These are phyloP conservation scores for Gorsachius goisagi DNA, from an alignment of 2,113 vertebrate species.

Conservation along the genomic window DNA sequence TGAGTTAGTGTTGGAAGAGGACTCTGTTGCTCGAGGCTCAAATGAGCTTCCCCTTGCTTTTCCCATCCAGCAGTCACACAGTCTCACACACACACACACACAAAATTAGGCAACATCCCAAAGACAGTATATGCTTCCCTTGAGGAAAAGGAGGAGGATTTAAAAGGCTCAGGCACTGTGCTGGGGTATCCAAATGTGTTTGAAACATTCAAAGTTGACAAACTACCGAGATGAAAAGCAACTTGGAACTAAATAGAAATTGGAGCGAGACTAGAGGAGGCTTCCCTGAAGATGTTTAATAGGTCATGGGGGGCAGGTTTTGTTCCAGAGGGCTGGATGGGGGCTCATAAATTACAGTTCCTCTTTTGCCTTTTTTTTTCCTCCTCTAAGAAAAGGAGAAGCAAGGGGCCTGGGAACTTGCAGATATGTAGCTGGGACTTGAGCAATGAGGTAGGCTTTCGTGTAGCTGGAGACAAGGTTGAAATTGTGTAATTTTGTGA, in stretches of 20 bases:
- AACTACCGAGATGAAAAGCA: conserved; percentile 11
- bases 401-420: conserved; percentile 8
- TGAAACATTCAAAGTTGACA: not conserved
- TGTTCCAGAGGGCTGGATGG: conserved; percentile 16
- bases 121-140: not conserved
- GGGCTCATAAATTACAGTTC: conserved; percentile 33
- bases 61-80: not conserved
- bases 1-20: conserved; percentile 20
- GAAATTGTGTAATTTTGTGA: conserved; percentile 31
- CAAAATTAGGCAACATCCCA: not conserved
- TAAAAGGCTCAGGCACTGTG: not conserved
- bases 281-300: conserved; percentile 23
- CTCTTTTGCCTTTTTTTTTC: not conserved
- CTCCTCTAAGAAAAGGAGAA: conserved; percentile 35
- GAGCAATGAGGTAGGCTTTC: not conserved
- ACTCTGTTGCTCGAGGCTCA: not conserved
- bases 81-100: not conserved
- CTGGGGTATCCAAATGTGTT: not conserved
- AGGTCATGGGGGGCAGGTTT: conserved; percentile 18
- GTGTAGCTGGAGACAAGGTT: not conserved
- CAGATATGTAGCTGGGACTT: conserved; percentile 15
- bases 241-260: not conserved
- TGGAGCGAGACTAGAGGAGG: conserved; percentile 11
- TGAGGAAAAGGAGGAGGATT: not conserved
- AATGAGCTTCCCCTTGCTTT: not conserved